Percentiles rank a stretch among this genome's conserved stretches.
phyloP scores from a whole-genome alignment of 2,113 vertebrate species.

The Picathartes gymnocephalus region DNA sequence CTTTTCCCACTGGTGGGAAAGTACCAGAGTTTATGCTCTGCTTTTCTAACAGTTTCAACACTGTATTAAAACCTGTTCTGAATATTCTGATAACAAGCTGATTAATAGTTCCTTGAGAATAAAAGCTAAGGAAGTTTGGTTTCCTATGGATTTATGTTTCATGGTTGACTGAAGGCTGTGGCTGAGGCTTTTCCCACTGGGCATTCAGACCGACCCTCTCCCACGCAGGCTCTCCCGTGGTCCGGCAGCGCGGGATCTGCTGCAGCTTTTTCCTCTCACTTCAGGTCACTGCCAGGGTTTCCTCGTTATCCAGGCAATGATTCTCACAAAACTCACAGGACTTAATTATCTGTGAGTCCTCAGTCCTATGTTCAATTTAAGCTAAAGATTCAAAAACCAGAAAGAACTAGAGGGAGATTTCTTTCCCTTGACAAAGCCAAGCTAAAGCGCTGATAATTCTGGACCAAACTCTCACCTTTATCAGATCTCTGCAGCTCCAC shows the following conservation, averaged over 20 bases:
- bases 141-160: constrained; percentile 46
- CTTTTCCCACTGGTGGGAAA: background rate
- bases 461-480: rapidly evolving
- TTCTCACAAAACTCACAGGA: background rate
- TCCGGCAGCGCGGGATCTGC: background rate
- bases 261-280: background rate
- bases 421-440: background rate
- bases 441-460: background rate
- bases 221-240: background rate
- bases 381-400: background rate
- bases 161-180: background rate
- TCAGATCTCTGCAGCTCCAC: background rate
- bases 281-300: constrained; percentile 1
- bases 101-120: constrained; percentile 48
- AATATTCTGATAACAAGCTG: constrained; percentile 47
- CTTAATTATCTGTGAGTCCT: background rate
- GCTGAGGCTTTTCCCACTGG: constrained; percentile 18
- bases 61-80: background rate
- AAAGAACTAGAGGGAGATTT: background rate
- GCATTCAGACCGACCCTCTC: background rate
- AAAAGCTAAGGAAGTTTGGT: constrained; percentile 30
- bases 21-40: background rate
- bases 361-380: background rate
- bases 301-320: background rate
- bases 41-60: constrained; percentile 28